Evolutionary conservation across 30 jellyfish, hydroid and myxozoan genomes (phyloP).

Genomic region (Aurelia coerulea): DNA sequence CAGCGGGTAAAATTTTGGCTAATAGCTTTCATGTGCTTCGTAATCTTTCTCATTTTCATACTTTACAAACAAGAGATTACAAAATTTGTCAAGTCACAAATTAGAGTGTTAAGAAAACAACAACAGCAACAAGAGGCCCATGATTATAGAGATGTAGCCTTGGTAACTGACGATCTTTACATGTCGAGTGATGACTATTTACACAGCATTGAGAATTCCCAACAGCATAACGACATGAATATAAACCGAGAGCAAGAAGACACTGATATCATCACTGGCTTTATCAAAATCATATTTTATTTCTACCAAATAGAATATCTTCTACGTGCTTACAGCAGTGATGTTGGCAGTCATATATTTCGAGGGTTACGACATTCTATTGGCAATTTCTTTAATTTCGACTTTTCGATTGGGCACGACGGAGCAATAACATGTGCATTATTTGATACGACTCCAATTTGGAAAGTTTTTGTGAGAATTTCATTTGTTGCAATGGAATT

Average conservation of each 20-base stretch:
- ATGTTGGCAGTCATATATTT: not conserved
- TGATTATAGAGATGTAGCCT: no score
- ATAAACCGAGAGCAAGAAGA: not conserved
- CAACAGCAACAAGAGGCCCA: not conserved
- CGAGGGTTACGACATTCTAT: not conserved
- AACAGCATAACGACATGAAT: not conserved
- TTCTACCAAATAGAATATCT: constrained; percentile 49
- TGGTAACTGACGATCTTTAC: not conserved
- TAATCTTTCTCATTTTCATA: not conserved
- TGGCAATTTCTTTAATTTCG: constrained; percentile 29
- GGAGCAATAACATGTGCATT: constrained; percentile 5
- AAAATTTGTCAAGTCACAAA: not conserved
- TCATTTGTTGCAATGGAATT: not conserved
- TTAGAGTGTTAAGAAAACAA: not conserved
- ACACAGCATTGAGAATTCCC: not conserved
- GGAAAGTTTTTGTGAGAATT: not conserved
- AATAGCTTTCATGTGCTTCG: not conserved
- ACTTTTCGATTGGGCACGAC: not conserved
- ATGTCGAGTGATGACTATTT: not conserved
- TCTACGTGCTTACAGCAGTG: not conserved
- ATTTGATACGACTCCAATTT: constrained; percentile 2
- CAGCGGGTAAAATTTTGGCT: not conserved
- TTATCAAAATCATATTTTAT: constrained; percentile 35
- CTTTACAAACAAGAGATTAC: not conserved
- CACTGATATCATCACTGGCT: constrained; percentile 1